A percentile compares a stretch with the other conserved stretches of the same genome.
These are phyloP conservation scores for Hemichromis elongatus DNA, from an alignment of 2,113 vertebrate genomes.

Conservation along the genomic window DNA sequence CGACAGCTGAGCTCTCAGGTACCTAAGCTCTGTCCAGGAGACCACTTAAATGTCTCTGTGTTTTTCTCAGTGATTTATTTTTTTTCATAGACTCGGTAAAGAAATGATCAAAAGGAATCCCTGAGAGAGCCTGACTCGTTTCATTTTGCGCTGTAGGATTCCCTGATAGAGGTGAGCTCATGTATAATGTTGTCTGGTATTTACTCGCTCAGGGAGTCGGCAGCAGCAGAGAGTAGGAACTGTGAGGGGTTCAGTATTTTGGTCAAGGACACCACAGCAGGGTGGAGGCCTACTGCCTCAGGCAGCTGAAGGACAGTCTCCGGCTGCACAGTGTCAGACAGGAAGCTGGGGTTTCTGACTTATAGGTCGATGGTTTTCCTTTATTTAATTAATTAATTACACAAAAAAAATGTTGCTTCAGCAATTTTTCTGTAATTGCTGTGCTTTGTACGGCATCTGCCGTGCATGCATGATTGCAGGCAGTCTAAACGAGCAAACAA, in stretches of 20 bases:
- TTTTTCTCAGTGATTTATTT: neutral
- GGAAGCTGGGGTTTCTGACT: neutral
- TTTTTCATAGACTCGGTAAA: neutral
- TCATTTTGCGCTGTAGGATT: neutral
- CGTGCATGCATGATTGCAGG: rapidly evolving
- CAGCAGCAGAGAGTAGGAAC: neutral
- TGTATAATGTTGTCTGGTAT: neutral
- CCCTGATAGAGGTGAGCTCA: neutral
- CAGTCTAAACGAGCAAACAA: neutral
- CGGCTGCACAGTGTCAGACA: neutral
- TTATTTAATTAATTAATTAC: neutral
- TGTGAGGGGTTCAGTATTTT: neutral
- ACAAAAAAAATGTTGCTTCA: neutral
- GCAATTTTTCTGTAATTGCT: neutral
- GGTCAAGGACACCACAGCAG: neutral
- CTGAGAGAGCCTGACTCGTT: neutral
- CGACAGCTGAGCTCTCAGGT: conserved; percentile 83
- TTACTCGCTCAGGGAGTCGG: neutral
- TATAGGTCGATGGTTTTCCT: neutral
- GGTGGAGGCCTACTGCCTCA: neutral
- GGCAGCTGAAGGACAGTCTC: neutral
- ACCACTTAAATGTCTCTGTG: neutral
- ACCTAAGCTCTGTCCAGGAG: conserved; percentile 13
- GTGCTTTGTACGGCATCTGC: neutral
- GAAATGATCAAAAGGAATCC: neutral